Conservation (phyloP, 2,797 vertebrate genomes). For the Manis pentadactyla region DNA sequence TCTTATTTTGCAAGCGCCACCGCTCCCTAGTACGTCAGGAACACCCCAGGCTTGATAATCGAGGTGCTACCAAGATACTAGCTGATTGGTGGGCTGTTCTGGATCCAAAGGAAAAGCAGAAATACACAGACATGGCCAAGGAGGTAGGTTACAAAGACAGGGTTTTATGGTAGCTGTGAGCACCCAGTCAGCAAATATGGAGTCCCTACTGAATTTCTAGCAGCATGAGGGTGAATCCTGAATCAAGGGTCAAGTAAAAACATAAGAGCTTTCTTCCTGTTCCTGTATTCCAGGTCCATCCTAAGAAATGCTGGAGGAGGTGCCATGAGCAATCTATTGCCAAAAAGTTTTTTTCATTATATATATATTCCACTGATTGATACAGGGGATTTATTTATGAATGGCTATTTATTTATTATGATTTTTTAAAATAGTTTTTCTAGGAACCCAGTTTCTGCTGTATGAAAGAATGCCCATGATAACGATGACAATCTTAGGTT, state of each 20-base stretch:
- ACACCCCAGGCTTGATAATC: constrained; percentile 98
- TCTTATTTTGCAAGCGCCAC: constrained; percentile 98
- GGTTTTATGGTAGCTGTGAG: not conserved
- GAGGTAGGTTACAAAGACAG: constrained; percentile 89
- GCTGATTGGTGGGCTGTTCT: constrained; percentile 99
- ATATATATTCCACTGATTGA: not conserved
- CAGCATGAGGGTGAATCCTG: not conserved
- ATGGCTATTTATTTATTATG: not conserved
- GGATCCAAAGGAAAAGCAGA: constrained; percentile 98
- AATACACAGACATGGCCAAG: constrained; percentile 99
- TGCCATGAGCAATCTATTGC: not conserved
- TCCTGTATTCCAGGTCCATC: not conserved
- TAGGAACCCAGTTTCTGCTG: not conserved
- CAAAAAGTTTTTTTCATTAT: constrained; percentile 27
- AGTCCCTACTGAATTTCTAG: not conserved
- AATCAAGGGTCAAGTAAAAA: not conserved
- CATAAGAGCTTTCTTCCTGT: not conserved
- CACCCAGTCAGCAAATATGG: not conserved
- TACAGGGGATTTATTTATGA: not conserved
- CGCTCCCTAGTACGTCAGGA: constrained; percentile 98
- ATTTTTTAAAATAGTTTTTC: not conserved
- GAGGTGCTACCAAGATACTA: constrained; percentile 98
- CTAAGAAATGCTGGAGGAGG: not conserved
- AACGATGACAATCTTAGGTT: not conserved
- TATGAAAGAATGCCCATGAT: constrained; percentile 5